Conservation (phyloP, 2,797 vertebrate species). For the Sus cebifrons region DNA sequence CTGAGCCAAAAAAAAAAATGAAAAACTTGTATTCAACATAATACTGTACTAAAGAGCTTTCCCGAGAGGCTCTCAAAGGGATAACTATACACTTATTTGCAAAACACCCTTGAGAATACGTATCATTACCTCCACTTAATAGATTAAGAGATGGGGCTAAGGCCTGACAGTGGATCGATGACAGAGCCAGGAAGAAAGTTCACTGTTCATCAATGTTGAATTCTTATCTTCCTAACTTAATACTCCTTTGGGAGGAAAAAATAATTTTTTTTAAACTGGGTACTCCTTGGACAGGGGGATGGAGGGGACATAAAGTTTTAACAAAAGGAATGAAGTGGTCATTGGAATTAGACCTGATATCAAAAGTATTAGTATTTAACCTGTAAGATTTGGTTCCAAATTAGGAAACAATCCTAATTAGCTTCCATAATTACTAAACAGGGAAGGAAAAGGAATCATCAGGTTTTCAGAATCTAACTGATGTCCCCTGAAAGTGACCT, state of each 20-base stretch:
- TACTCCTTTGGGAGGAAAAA: constrained; percentile 61
- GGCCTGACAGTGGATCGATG: not conserved
- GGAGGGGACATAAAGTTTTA: constrained; percentile 43
- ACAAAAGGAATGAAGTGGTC: constrained; percentile 43
- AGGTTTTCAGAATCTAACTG: constrained; percentile 21
- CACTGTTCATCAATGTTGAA: not conserved
- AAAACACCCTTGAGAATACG: constrained; percentile 50
- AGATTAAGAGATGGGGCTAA: constrained; percentile 54
- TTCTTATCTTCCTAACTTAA: constrained; percentile 57
- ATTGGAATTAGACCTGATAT: not conserved
- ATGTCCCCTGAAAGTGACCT: constrained; percentile 52
- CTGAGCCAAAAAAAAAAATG: constrained; percentile 44
- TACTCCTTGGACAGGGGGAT: not conserved
- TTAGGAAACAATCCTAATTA: not conserved
- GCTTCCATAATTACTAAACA: constrained; percentile 28
- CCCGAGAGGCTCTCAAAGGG: constrained; percentile 14
- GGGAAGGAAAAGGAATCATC: constrained; percentile 40
- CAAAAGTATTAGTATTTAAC: constrained; percentile 52
- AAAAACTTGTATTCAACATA: not conserved
- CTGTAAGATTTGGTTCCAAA: constrained; percentile 37
- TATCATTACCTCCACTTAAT: constrained; percentile 6
- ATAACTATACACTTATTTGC: not conserved
- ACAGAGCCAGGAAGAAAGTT: constrained; percentile 59
- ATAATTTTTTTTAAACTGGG: constrained; percentile 7
- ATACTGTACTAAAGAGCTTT: constrained; percentile 3